Evolutionary conservation across 2,888 invertebrate species (phyloP), one percentile per base, ranked within the genome.

Genomic region (Carabus problematicus): DNA sequence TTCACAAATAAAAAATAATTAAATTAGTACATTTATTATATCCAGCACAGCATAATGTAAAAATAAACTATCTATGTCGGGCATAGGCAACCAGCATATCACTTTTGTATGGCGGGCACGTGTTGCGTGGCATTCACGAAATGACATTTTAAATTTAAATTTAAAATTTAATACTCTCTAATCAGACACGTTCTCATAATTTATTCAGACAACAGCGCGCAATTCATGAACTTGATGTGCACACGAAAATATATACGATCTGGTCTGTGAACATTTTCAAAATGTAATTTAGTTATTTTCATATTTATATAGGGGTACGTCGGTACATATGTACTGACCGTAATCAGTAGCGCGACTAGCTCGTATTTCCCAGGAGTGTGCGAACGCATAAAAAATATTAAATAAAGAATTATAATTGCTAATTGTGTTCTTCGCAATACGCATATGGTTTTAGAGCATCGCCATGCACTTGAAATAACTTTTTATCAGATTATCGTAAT

Each of bases 161-260:
- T 64, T 56, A 64, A 64, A 64, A 64, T 64, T 64, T 64, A 64
- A 56, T 64, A 64, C 64, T 45, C 55, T 56, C 56, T 64, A 64
- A 64, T 64, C 64, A 64, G 64, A 64, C 64, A 64, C 64, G 64
- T 64, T 43, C 56, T 64, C 64, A 64, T 64, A 56, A 64, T 64
- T 64, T 64, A 64, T 64, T 64, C 64, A 64, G 64, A 64, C 55
- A 63, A 55, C 29, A 56, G 55, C 56, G 42, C 43, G 19, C n/a
- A 43, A n/a, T 41, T 39, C 63, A 56, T 56, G 56, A 43, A 45
- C 43, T 55, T 55, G 43, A 55, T 64, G 43, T 64, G 55, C 55
- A 29, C 29, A 29, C 29, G 29, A 29, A 29, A 3, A 29, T 29
- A 29, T 29, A 29, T 40, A 18, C 45, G 18, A 64, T 64, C 56